Conservation (phyloP, 2,888 invertebrate genomes). For the Drosophila percnosoma region DNA sequence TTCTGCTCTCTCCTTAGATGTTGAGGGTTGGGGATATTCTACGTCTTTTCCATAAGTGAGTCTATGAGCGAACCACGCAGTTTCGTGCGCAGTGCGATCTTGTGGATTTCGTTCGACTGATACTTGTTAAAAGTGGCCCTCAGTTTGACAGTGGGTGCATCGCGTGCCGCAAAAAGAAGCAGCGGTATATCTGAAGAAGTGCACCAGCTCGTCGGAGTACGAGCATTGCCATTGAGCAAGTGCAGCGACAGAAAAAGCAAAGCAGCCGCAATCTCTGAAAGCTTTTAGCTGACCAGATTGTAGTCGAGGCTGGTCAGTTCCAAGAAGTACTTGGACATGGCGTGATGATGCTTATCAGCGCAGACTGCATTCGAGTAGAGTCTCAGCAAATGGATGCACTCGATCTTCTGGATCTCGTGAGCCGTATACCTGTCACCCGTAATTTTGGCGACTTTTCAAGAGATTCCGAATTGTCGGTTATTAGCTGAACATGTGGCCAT, state of each 20-base stretch:
- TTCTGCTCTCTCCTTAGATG: not conserved
- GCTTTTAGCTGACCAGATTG: slow-evolving; percentile 90
- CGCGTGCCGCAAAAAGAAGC: slow-evolving; percentile 84
- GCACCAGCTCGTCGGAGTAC: slow-evolving; percentile 81
- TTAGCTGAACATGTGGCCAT: slow-evolving; percentile 40
- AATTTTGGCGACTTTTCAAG: not conserved
- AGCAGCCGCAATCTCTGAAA: slow-evolving; percentile 88
- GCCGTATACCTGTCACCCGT: too few species aligned
- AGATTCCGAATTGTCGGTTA: slow-evolving; percentile 11
- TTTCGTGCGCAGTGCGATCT: slow-evolving; percentile 88
- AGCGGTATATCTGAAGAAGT: slow-evolving; percentile 92
- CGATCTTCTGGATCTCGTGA: too few species aligned
- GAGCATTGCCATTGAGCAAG: slow-evolving; percentile 77
- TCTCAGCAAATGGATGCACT: slow-evolving; percentile 91
- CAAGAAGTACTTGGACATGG: slow-evolving; percentile 95
- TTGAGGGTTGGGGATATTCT: slow-evolving; percentile 1
- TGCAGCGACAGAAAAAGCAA: slow-evolving; percentile 82
- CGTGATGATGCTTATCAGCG: slow-evolving; percentile 88
- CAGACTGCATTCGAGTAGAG: slow-evolving; percentile 89
- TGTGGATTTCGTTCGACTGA: slow-evolving; percentile 86
- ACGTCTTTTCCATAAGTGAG: slow-evolving; percentile 71
- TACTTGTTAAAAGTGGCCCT: slow-evolving; percentile 90
- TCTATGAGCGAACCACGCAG: slow-evolving; percentile 83
- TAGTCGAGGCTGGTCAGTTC: slow-evolving; percentile 94
- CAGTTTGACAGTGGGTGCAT: slow-evolving; percentile 89